Evolutionary conservation across 2,888 invertebrate species (phyloP), one percentile per base, ranked within the genome.

Genomic region (Campoplex capitator): DNA sequence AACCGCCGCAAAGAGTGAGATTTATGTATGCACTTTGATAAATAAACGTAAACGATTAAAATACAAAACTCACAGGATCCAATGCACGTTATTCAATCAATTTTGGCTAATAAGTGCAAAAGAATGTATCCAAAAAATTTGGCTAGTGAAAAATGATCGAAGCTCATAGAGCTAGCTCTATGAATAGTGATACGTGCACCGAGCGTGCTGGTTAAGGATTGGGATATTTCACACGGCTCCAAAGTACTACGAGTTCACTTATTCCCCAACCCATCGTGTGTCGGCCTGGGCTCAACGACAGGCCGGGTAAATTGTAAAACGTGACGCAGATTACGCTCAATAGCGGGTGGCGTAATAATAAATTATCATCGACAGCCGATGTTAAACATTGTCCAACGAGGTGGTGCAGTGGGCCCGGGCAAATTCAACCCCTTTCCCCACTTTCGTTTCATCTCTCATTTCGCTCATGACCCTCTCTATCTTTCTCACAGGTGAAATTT

Each of bases 301-400:
- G 68, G 73, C 86, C 82, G 79, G 89, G 90, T 88, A 93, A 93
- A 93, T 93, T 92, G 92, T 92, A 91, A 93, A 93, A 93, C 91
- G 92, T 91, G 91, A 92, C 89, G 90, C 91, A 91, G 93, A 93
- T 93, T 92, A 92, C 91, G 90, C 88, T 90, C 90, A 92, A 91
- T 91, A 90, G 89, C 89, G 89, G 88, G 85, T 88, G 88, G 88
- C 88, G 90, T 92, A 91, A 92, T 91, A 92, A 93, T 93, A 93
- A 93, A 93, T 93, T 93, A 92, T 93, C 91, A 92, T 93, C 91
- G 92, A 91, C 92, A 89, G 89, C 86, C 88, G 89, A 91, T 90
- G 92, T 92, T 92, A 91, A 92, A 91, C 91, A 91, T 81, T 87
- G 90, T 85, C 85, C 73, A 73, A 81, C 83, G 84, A 84, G 84